A percentile compares a stretch with the other conserved stretches of the same genome.
These are phyloP conservation scores for Sebastes itinus DNA, from an alignment of 2,797 vertebrate genomes.

Conservation along the genomic window DNA sequence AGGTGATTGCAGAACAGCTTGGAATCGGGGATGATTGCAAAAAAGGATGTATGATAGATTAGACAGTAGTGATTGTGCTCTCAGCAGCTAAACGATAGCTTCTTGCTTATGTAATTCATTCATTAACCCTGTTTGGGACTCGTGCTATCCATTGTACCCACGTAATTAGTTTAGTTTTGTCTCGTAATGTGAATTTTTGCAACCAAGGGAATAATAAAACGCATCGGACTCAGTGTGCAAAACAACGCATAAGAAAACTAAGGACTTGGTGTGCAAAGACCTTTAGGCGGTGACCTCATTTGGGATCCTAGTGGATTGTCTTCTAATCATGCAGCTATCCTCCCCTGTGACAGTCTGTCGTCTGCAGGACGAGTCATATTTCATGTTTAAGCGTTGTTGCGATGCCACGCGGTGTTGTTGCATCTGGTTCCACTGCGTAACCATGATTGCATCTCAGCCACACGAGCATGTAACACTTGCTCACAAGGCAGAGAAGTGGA, in stretches of 20 bases:
- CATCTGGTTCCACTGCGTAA: conserved; percentile 8
- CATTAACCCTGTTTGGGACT: fast-evolving
- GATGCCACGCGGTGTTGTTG: not conserved
- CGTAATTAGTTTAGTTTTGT: not conserved
- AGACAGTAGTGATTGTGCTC: no score
- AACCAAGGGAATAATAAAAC: fast-evolving
- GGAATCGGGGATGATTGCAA: no score
- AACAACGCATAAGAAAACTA: not conserved
- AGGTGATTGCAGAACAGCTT: not conserved
- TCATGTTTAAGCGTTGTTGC: not conserved
- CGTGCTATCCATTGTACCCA: not conserved
- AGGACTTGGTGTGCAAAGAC: not conserved
- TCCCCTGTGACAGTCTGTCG: not conserved
- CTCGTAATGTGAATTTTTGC: not conserved
- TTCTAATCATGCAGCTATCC: conserved; percentile 2
- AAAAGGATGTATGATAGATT: no score
- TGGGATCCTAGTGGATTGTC: not conserved
- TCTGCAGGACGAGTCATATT: not conserved
- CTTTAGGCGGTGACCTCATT: not conserved
- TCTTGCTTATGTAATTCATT: not conserved
- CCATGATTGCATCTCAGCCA: conserved; percentile 35
- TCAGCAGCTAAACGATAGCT: no score
- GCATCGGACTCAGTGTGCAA: not conserved
- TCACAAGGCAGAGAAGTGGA: conserved; percentile 51
- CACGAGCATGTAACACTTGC: conserved; percentile 3